These are phyloP conservation scores for Piezodorus guildinii DNA, from an alignment of 1,140 invertebrate genomes.

Conservation along the genomic window DNA sequence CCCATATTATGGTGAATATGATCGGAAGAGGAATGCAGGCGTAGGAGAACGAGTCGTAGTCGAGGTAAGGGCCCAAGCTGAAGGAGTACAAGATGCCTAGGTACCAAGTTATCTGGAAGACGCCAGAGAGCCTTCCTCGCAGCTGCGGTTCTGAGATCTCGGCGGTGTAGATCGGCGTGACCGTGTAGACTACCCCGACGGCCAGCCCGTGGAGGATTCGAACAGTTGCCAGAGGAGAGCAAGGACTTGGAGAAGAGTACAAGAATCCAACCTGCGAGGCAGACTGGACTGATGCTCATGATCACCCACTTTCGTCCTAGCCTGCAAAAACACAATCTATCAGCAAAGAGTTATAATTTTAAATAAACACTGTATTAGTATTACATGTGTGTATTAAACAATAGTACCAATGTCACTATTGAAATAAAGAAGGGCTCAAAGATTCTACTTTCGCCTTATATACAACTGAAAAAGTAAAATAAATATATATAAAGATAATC, in stretches of 20 bases:
- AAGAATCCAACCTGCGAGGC: too few relatives aligned
- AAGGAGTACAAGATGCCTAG: not conserved
- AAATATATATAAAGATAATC: too few relatives aligned
- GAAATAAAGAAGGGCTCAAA: too few relatives aligned
- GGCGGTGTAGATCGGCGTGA: not conserved
- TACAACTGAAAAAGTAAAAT: too few relatives aligned
- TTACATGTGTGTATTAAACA: too few relatives aligned
- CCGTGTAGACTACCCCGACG: not conserved
- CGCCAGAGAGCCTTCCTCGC: not conserved
- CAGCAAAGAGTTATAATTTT: too few relatives aligned
- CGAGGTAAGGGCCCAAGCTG: not conserved
- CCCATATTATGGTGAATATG: not conserved
- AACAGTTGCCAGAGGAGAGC: conserved; percentile 14
- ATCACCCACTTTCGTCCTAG: too few relatives aligned
- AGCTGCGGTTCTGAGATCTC: not conserved
- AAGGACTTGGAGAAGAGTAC: conserved; percentile 24
- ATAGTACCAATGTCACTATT: too few relatives aligned
- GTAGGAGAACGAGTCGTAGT: conserved; percentile 52
- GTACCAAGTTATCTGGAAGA: not conserved
- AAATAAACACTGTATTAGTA: too few relatives aligned
- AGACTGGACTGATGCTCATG: too few relatives aligned
- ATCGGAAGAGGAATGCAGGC: conserved; percentile 45
- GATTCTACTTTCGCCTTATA: too few relatives aligned
- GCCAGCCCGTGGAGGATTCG: not conserved
- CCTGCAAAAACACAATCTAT: too few relatives aligned